phyloP scores from a whole-genome alignment of 2,888 invertebrate genomes.

The Tenthredo amoena region DNA sequence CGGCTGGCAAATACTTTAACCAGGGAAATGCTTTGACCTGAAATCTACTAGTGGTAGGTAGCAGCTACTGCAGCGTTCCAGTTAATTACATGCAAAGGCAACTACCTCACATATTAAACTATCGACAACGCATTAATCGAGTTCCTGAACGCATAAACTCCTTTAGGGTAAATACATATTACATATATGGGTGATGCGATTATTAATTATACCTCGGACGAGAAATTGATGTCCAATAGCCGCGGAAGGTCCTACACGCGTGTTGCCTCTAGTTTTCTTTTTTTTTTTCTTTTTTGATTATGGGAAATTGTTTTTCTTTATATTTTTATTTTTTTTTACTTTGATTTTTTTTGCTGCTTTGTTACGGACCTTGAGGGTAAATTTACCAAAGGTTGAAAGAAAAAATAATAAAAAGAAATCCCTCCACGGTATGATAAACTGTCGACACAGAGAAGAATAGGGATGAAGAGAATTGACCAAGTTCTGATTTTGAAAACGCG shows the following conservation, averaged over 20 bases:
- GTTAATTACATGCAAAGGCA: slow-evolving; percentile 40
- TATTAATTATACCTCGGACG: not conserved
- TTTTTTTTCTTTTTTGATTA: not conserved
- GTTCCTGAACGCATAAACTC: slow-evolving; percentile 41
- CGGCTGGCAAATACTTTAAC: not conserved
- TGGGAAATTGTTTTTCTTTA: not conserved
- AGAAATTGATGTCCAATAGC: not conserved
- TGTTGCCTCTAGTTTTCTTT: not conserved
- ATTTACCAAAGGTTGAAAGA: not conserved
- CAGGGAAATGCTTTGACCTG: slow-evolving; percentile 21
- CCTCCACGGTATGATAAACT: slow-evolving; percentile 3
- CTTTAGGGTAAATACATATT: not conserved
- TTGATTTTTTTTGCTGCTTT: not conserved
- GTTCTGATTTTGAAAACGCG: slow-evolving; percentile 13
- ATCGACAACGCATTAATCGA: slow-evolving; percentile 48
- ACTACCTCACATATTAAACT: slow-evolving; percentile 37
- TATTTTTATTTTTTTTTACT: not conserved
- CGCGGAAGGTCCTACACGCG: not conserved
- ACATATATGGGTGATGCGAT: not conserved
- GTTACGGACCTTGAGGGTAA: not conserved
- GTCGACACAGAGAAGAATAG: not conserved
- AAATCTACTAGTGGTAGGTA: not conserved
- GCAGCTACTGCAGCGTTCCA: not conserved
- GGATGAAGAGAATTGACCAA: slow-evolving; percentile 4
- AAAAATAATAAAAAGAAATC: not conserved